phyloP scores from a whole-genome alignment of 2,113 vertebrate genomes.

The Porphyrio hochstetteri region DNA sequence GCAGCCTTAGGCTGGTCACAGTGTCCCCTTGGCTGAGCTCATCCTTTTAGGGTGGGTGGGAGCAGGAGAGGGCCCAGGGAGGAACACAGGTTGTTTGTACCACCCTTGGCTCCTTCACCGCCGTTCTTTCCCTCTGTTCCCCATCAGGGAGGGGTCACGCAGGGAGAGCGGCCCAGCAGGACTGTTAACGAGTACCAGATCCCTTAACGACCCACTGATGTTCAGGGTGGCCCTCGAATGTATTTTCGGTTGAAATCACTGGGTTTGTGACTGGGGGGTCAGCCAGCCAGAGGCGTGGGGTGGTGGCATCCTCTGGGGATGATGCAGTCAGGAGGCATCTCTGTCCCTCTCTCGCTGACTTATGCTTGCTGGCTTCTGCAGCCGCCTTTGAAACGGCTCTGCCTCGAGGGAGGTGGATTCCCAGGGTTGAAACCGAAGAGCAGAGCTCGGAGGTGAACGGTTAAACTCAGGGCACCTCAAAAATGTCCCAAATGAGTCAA shows the following conservation, averaged over 20 bases:
- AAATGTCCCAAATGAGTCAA: not conserved
- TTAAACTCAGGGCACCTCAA: conserved; percentile 12
- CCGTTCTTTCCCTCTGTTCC: accelerated
- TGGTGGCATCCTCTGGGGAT: not conserved
- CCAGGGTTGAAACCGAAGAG: not conserved
- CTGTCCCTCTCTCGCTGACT: not conserved
- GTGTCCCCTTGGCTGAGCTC: not conserved
- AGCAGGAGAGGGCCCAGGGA: not conserved
- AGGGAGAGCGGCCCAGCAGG: not conserved
- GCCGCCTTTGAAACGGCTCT: not conserved
- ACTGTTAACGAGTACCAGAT: not conserved
- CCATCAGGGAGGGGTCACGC: not conserved
- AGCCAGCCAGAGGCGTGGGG: not conserved
- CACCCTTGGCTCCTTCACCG: not conserved
- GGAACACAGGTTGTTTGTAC: not conserved
- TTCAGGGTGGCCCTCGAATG: not conserved
- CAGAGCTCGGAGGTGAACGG: not conserved
- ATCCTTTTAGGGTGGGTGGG: accelerated
- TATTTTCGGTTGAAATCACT: not conserved
- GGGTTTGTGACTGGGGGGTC: not conserved
- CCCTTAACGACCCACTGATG: not conserved
- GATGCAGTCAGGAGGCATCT: not conserved
- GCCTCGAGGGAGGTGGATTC: not conserved
- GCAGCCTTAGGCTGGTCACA: not conserved
- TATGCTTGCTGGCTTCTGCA: not conserved